A percentile compares a stretch with the other conserved stretches of the same genome.
These are phyloP conservation scores for Morpho deidamia DNA, from an alignment of 2,888 invertebrate genomes.

Conservation along the genomic window DNA sequence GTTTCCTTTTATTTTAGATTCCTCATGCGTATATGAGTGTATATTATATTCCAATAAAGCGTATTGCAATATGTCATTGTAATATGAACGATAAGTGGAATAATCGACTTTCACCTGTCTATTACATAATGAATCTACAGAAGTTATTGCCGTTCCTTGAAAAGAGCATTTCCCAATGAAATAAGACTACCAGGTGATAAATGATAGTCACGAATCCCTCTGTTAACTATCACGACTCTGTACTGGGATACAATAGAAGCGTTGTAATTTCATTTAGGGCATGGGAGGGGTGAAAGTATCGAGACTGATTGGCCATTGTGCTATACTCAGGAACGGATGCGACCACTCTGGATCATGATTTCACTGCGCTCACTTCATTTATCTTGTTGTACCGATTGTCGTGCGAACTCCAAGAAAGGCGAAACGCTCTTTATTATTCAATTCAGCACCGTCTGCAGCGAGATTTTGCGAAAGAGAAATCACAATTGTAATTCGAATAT, in stretches of 20 bases:
- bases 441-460: constrained; percentile 45
- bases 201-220: constrained; percentile 68
- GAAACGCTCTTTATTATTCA: constrained; percentile 57
- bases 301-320: constrained; percentile 65
- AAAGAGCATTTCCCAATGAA: constrained; percentile 61
- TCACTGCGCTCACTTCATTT: constrained; percentile 54
- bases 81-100: constrained; percentile 30
- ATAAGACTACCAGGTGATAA: constrained; percentile 59
- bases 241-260: constrained; percentile 59
- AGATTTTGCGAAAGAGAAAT: constrained; percentile 51
- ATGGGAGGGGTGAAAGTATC: constrained; percentile 66
- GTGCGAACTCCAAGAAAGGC: constrained; percentile 49
- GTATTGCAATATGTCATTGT: constrained; percentile 35
- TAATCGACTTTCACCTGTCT: constrained; percentile 60
- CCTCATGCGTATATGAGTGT: neutral
- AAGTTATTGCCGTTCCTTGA: constrained; percentile 57
- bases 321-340: constrained; percentile 36
- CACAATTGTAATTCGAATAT: constrained; percentile 14
- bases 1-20: neutral
- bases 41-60: constrained; percentile 23
- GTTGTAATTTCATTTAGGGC: constrained; percentile 66
- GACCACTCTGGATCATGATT: constrained; percentile 61
- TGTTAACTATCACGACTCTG: constrained; percentile 67
- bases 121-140: constrained; percentile 53
- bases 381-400: constrained; percentile 61